These are phyloP conservation scores for Heliconius cydno DNA, from an alignment of 2,888 invertebrate species.

Conservation along the genomic window DNA sequence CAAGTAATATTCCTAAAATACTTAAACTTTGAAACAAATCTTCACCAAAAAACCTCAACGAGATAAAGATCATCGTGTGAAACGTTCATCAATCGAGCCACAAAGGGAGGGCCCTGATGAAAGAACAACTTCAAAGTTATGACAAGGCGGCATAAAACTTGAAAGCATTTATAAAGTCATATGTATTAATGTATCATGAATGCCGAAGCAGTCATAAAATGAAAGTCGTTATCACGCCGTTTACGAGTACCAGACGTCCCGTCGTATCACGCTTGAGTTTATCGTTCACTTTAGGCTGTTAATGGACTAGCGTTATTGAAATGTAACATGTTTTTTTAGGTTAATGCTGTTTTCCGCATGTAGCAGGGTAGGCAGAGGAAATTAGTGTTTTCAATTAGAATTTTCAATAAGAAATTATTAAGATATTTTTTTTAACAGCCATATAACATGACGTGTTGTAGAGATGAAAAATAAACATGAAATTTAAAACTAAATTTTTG, in stretches of 20 bases:
- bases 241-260: constrained; percentile 42
- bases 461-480: no score
- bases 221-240: constrained; percentile 42
- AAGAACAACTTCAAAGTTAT: constrained; percentile 35
- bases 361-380: no score
- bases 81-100: constrained; percentile 20
- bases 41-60: not conserved
- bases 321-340: not conserved
- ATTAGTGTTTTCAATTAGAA: no score
- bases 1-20: not conserved
- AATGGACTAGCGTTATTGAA: constrained; percentile 1
- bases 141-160: constrained; percentile 35
- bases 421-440: no score
- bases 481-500: no score
- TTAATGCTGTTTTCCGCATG: no score
- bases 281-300: constrained; percentile 38
- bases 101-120: constrained; percentile 20
- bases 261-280: constrained; percentile 43
- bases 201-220: constrained; percentile 44
- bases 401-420: not conserved
- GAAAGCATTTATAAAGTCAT: constrained; percentile 42
- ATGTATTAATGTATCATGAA: constrained; percentile 41
- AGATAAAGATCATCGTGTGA: constrained; percentile 6
- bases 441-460: no score
- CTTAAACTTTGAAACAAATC: not conserved